These are phyloP conservation scores for Willisornis vidua DNA, from an alignment of 2,113 vertebrate genomes.

Conservation along the genomic window DNA sequence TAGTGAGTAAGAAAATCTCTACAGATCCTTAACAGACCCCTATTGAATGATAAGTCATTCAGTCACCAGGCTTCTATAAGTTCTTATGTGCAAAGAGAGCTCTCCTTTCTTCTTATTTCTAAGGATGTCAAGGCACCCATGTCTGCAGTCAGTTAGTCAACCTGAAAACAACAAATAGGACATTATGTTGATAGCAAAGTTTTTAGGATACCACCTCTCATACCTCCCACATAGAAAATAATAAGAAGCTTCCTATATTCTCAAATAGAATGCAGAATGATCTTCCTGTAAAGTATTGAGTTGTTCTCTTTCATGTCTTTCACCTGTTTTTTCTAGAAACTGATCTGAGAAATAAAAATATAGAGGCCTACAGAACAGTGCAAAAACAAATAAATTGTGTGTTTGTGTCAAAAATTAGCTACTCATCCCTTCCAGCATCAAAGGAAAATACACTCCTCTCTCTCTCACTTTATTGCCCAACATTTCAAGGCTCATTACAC, in stretches of 20 bases:
- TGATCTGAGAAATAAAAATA: background rate
- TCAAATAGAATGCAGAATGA: background rate
- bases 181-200: background rate
- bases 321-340: background rate
- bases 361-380: background rate
- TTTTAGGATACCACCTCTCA: background rate
- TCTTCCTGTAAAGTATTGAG: background rate
- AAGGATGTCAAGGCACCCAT: background rate
- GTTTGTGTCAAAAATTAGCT: background rate
- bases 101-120: background rate
- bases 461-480: background rate
- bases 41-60: background rate
- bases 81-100: background rate
- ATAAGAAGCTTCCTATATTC: background rate
- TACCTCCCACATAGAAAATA: fast-evolving
- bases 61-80: background rate
- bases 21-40: background rate
- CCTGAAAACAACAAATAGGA: background rate
- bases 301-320: background rate
- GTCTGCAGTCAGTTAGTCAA: background rate
- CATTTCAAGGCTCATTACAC: background rate
- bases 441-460: background rate
- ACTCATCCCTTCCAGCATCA: background rate
- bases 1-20: background rate
- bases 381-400: background rate